A percentile compares a stretch with the other conserved stretches of the same genome.
Evolutionary conservation across 2,888 invertebrate genomes (phyloP).

Genomic region (Polydrusus tereticollis): DNA sequence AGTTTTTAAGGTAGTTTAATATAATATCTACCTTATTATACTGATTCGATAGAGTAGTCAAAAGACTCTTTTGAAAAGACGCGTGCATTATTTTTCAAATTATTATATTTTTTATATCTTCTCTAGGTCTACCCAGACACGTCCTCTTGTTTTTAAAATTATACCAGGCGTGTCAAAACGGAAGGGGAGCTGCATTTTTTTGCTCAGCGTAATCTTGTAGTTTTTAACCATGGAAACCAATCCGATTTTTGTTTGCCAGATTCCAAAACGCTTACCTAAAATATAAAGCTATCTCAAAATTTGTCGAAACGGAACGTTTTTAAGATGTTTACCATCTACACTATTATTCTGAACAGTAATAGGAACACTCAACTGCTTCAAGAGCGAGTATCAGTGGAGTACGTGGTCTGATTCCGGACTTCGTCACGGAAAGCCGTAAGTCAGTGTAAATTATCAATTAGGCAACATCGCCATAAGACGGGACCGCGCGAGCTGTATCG

Average conservation of each 20-base stretch:
- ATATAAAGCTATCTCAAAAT: neutral
- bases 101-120: constrained; percentile 41
- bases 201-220: constrained; percentile 39
- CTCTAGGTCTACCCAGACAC: constrained; percentile 55
- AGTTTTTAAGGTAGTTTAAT: too few relatives aligned
- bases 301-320: neutral
- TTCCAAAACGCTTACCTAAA: constrained; percentile 58
- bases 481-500: too few relatives aligned
- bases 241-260: constrained; percentile 58
- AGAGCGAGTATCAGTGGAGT: too few relatives aligned
- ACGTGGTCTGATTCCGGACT: too few relatives aligned
- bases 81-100: too few relatives aligned
- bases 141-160: constrained; percentile 51
- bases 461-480: too few relatives aligned
- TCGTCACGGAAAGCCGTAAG: too few relatives aligned
- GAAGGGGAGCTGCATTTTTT: constrained; percentile 45
- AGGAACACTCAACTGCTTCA: too few relatives aligned
- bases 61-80: too few relatives aligned
- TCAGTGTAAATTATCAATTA: too few relatives aligned
- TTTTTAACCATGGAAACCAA: constrained; percentile 48
- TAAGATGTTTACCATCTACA: constrained; percentile 58
- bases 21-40: too few relatives aligned
- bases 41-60: too few relatives aligned
- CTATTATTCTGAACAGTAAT: constrained; percentile 53
- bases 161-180: constrained; percentile 42